Conservation (phyloP, 2,113 vertebrate genomes). For the Myiopsitta monachus region DNA sequence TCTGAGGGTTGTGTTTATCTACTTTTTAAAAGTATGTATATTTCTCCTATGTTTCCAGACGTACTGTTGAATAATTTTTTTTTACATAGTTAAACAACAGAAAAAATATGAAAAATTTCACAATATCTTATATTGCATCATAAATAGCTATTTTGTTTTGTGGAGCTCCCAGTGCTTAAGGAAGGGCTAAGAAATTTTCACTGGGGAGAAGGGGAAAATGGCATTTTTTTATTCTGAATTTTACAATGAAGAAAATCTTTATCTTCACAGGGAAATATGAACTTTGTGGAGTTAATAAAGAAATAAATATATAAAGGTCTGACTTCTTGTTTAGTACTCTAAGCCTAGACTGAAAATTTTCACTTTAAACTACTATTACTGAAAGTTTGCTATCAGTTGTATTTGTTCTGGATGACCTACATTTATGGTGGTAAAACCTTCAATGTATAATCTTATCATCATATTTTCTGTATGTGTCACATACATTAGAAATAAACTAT, state of each 20-base stretch:
- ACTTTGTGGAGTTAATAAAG: background rate
- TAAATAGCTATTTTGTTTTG: background rate
- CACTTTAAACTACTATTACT: background rate
- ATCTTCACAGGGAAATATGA: background rate
- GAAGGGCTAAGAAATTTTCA: background rate
- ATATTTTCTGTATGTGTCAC: background rate
- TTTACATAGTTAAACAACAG: background rate
- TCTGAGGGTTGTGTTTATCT: background rate
- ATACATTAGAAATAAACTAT: background rate
- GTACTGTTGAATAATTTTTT: background rate
- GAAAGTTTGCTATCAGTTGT: background rate
- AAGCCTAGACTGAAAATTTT: background rate
- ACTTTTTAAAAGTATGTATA: background rate
- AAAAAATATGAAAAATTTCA: background rate
- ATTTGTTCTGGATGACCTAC: constrained; percentile 45
- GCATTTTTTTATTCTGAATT: background rate
- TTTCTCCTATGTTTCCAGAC: background rate
- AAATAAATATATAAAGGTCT: background rate
- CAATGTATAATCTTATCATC: constrained; percentile 26
- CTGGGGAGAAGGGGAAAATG: background rate
- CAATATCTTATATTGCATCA: background rate
- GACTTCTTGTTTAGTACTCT: background rate
- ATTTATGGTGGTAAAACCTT: constrained; percentile 25
- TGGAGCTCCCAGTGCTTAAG: background rate
- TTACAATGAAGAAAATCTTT: background rate